phyloP scores from a whole-genome alignment of 2,113 vertebrate genomes.

The Lycocorax pyrrhopterus region DNA sequence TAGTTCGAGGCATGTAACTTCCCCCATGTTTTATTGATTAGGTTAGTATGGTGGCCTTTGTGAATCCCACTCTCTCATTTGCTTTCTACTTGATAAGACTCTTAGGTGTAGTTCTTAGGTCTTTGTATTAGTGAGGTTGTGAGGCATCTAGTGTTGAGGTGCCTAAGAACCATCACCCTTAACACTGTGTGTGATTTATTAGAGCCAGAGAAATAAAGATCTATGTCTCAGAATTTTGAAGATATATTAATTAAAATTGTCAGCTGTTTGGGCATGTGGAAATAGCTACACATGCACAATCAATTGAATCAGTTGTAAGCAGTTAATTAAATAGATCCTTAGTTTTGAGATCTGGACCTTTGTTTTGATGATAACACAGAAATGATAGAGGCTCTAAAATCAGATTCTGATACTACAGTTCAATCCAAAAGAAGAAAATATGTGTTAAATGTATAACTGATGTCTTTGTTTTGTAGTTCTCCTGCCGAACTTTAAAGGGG shows the following conservation, averaged over 20 bases:
- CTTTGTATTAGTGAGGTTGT: background rate
- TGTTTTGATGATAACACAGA: background rate
- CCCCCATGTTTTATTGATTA: background rate
- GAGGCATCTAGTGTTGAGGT: background rate
- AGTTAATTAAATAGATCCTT: background rate
- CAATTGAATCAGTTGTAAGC: background rate
- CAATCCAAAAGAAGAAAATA: background rate
- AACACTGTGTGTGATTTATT: background rate
- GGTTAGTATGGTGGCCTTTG: background rate
- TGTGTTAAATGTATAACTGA: background rate
- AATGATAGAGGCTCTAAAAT: background rate
- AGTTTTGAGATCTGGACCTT: background rate
- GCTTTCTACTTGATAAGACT: background rate
- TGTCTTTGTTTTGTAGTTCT: slow-evolving; percentile 75
- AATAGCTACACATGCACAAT: background rate
- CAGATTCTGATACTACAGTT: background rate
- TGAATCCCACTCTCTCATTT: background rate
- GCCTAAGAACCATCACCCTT: background rate
- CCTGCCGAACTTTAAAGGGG: slow-evolving; percentile 80
- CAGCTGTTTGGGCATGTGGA: background rate
- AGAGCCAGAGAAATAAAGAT: background rate
- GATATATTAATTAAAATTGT: background rate
- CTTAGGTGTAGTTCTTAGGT: background rate
- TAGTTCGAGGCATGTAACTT: background rate
- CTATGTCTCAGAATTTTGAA: background rate